phyloP scores from a whole-genome alignment of 2,113 vertebrate species.

The Myxocyprinus asiaticus region DNA sequence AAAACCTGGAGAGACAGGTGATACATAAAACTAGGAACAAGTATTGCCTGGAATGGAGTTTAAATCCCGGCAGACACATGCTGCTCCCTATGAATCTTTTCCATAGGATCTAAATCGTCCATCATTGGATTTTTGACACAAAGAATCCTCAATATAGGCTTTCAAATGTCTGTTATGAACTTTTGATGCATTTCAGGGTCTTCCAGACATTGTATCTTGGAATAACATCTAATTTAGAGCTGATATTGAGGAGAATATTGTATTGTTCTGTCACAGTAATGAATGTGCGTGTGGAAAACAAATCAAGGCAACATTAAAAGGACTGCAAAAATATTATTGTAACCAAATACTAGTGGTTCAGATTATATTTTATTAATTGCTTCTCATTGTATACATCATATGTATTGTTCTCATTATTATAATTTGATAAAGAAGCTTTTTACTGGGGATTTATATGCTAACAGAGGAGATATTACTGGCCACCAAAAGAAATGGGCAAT shows the following conservation, averaged over 20 bases:
- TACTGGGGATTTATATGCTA: conserved; percentile 46
- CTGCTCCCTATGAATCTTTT: background rate
- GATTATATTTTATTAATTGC: conserved; percentile 59
- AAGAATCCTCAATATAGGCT: conserved; percentile 19
- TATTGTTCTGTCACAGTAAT: conserved; percentile 18
- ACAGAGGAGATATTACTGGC: conserved; percentile 29
- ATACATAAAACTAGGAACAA: background rate
- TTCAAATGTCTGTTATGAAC: background rate
- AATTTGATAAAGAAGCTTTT: conserved; percentile 54
- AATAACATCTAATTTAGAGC: background rate
- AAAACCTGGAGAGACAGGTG: conserved; percentile 13
- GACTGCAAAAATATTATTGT: conserved; percentile 51
- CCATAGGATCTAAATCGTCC: background rate
- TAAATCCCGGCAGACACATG: background rate
- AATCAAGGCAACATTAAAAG: conserved; percentile 26
- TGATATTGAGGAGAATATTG: conserved; percentile 30
- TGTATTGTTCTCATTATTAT: conserved; percentile 57
- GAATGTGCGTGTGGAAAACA: conserved; percentile 34
- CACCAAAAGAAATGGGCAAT: background rate
- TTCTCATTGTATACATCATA: conserved; percentile 52
- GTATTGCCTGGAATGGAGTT: background rate
- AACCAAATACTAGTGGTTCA: conserved; percentile 47
- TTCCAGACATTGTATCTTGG: background rate
- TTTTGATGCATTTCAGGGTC: conserved; percentile 13
- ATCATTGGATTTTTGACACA: background rate